Evolutionary conservation across 2,797 vertebrate species (phyloP).

Genomic region (Lemur catta): DNA sequence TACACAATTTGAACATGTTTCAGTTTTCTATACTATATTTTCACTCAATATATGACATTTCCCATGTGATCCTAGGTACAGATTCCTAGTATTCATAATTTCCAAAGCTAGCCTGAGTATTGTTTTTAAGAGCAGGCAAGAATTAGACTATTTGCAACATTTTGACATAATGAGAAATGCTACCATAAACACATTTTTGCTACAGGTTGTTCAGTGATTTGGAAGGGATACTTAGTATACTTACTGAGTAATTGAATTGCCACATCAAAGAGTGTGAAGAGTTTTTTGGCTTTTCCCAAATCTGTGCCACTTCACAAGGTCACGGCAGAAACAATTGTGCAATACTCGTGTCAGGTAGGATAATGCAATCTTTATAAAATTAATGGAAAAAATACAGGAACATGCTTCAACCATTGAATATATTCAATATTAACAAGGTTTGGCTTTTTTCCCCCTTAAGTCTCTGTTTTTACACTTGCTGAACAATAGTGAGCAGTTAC

Average conservation of each 20-base stretch:
- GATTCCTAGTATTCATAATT: rapidly evolving
- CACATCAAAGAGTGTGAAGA: too few species aligned
- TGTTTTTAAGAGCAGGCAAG: not conserved
- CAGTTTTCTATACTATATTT: not conserved
- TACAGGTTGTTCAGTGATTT: not conserved
- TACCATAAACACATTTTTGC: too few species aligned
- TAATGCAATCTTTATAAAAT: not conserved
- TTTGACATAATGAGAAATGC: not conserved
- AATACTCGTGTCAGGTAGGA: too few species aligned
- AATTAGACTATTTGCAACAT: not conserved
- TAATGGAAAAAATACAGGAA: not conserved
- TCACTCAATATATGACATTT: not conserved
- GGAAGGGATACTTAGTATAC: not conserved
- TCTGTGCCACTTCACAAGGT: not conserved
- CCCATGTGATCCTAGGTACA: not conserved
- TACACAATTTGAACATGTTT: not conserved
- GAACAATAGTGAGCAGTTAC: not conserved
- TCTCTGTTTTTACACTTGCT: not conserved
- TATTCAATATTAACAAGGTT: not conserved
- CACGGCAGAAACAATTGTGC: not conserved
- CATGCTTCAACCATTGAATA: not conserved
- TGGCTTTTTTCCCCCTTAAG: not conserved
- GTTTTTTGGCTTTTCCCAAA: not conserved
- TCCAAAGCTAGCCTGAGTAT: rapidly evolving
- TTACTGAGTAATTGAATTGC: not conserved